Evolutionary conservation across 1,140 invertebrate species (phyloP).

Genomic region (Arctopsyche grandis): DNA sequence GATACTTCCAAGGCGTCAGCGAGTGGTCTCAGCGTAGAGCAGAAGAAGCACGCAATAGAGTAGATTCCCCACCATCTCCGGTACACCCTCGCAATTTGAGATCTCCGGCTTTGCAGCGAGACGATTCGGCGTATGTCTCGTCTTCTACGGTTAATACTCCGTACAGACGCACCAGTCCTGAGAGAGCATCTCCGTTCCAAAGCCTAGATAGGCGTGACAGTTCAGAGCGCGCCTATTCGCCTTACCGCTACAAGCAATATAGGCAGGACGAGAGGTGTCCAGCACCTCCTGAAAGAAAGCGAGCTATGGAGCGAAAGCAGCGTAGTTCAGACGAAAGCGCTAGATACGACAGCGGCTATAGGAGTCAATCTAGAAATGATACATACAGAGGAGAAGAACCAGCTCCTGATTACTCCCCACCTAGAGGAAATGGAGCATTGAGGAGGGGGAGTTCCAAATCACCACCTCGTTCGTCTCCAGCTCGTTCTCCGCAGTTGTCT

Average conservation of each 20-base stretch:
- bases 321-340: conserved; percentile 63
- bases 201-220: conserved; percentile 60
- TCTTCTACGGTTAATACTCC: conserved; percentile 64
- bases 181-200: conserved; percentile 64
- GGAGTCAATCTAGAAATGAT: conserved; percentile 66
- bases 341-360: conserved; percentile 66
- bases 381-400: conserved; percentile 64
- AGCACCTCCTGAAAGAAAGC: conserved; percentile 70
- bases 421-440: conserved; percentile 65
- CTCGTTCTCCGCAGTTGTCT: conserved; percentile 65
- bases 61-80: conserved; percentile 62
- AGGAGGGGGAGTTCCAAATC: conserved; percentile 66
- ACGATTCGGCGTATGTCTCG: conserved; percentile 67
- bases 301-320: conserved; percentile 62
- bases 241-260: conserved; percentile 56
- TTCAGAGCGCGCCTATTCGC: conserved; percentile 59
- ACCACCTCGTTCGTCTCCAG: conserved; percentile 57
- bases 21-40: conserved; percentile 79
- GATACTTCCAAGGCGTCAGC: conserved; percentile 77
- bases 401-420: conserved; percentile 76
- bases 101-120: conserved; percentile 64
- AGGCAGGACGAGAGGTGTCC: conserved; percentile 58
- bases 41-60: conserved; percentile 63
- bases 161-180: conserved; percentile 58
- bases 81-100: conserved; percentile 60